Conservation (phyloP, 92 coral and sea anemone species). For the Porites lobata region DNA sequence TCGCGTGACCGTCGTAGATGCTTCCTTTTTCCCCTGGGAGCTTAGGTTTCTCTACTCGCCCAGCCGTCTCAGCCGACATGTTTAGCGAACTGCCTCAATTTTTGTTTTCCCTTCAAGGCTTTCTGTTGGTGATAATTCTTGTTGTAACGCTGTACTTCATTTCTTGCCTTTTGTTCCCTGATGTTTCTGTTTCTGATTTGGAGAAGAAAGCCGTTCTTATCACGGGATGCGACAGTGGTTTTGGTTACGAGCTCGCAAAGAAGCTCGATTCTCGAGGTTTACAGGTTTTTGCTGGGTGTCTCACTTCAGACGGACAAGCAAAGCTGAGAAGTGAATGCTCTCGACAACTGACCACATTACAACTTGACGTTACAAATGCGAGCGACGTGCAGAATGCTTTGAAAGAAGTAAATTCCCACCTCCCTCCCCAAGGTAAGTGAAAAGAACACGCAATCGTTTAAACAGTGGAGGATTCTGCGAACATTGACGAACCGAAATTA, state of each 20-base stretch:
- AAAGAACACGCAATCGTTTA: too few species aligned
- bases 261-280: slow-evolving; percentile 71
- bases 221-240: slow-evolving; percentile 89
- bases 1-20: background rate
- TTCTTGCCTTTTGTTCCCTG: slow-evolving; percentile 36
- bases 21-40: background rate
- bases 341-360: slow-evolving; percentile 63
- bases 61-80: slow-evolving; percentile 1
- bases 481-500: too few species aligned
- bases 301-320: slow-evolving; percentile 67
- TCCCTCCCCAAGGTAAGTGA: slow-evolving; percentile 35
- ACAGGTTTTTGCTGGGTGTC: slow-evolving; percentile 81
- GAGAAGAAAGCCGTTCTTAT: slow-evolving; percentile 72
- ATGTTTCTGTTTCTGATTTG: slow-evolving; percentile 54
- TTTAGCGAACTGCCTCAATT: background rate
- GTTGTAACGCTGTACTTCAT: slow-evolving; percentile 27
- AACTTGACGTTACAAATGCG: slow-evolving; percentile 71
- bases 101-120: slow-evolving; percentile 2
- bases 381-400: slow-evolving; percentile 63
- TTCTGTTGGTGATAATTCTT: slow-evolving; percentile 1
- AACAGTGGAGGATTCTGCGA: too few species aligned
- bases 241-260: slow-evolving; percentile 78
- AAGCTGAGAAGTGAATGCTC: slow-evolving; percentile 64
- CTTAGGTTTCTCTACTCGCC: too few species aligned
- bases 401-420: slow-evolving; percentile 42